phyloP scores from a whole-genome alignment of 2,113 vertebrate species.

The Sula dactylatra region DNA sequence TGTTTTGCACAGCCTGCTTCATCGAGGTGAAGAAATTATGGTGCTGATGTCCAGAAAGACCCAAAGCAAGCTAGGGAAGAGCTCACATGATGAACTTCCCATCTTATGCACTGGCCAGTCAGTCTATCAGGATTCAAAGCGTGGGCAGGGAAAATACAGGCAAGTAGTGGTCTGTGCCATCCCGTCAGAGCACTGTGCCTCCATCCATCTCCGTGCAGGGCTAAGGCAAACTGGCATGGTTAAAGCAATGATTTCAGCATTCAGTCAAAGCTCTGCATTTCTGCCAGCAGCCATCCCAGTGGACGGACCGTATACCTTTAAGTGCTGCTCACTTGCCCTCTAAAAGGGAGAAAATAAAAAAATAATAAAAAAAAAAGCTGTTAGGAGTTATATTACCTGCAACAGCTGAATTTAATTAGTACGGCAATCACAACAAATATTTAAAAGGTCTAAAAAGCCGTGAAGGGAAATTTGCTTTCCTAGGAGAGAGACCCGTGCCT shows the following conservation, averaged over 20 bases:
- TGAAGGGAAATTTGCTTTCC: constrained; percentile 64
- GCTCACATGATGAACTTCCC: not conserved
- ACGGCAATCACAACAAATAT: constrained; percentile 59
- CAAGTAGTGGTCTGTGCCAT: not conserved
- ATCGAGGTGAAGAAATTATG: not conserved
- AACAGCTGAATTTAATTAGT: constrained; percentile 68
- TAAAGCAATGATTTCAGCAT: not conserved
- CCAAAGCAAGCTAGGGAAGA: not conserved
- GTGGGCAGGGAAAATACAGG: not conserved
- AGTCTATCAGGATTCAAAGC: not conserved
- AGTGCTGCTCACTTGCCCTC: constrained; percentile 21
- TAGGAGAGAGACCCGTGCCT: not conserved
- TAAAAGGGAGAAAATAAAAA: constrained; percentile 24
- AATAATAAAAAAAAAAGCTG: not conserved
- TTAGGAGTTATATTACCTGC: constrained; percentile 60
- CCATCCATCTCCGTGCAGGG: fast-evolving
- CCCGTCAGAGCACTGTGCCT: not conserved
- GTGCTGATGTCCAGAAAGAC: not conserved
- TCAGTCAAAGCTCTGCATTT: not conserved
- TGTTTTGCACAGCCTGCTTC: not conserved
- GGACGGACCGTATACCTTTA: not conserved
- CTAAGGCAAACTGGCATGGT: not conserved
- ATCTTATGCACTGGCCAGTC: fast-evolving
- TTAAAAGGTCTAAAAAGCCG: constrained; percentile 51
- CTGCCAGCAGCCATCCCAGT: constrained; percentile 19